Base-by-base conservation (phyloP, 2,888 invertebrate genomes). In the Morpho deidamia region DNA sequence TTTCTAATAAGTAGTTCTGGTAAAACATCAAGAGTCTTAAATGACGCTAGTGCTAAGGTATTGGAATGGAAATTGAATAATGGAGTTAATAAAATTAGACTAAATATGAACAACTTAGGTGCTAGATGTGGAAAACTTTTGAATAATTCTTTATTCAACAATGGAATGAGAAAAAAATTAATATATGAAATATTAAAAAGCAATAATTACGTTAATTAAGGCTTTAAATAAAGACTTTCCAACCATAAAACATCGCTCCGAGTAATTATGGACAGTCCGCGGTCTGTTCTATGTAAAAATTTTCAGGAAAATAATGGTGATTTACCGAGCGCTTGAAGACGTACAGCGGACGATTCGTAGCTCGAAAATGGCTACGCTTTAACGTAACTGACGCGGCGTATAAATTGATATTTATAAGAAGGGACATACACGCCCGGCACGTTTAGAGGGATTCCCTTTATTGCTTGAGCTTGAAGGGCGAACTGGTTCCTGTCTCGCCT, bases 361-460 rank as follows among this genome's bases (percentile, higher is more conserved):
- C 74, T 77, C 74, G 78, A 82, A 83, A 87, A 85, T 79, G 81
- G 78, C 75, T 79, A 76, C 76, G 76, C 75, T 76, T 76, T 74
- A 74, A 72, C 81, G 79, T 76, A 80, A 87, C 86, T 86, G 86
- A 88, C 87, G 37, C 76, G 69, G 71, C 72, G 81, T 86, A 88
- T 86, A 87, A 88, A 89, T 89, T 89, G 87, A 89, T 88, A 89
- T 89, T 88, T 88, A 89, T 88, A 89, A 84, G 83, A 75, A 83
- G 85, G 89, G 86, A 83, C 84, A 81, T 77, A 78, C 77, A 79
- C 79, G 64, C 66, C 64, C 64, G 61, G 65, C 70, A 78, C 84
- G 83, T 86, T 84, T 83, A 83, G 80, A 83, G 81, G 85, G 87
- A 88, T 88, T 88, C 86, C 83, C 85, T 88, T 89, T 89, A 89